A percentile compares a stretch with the other conserved stretches of the same genome.
These are phyloP conservation scores for Caenorhabditis macrosperma DNA, from an alignment of 2,888 invertebrate genomes.

Conservation along the genomic window DNA sequence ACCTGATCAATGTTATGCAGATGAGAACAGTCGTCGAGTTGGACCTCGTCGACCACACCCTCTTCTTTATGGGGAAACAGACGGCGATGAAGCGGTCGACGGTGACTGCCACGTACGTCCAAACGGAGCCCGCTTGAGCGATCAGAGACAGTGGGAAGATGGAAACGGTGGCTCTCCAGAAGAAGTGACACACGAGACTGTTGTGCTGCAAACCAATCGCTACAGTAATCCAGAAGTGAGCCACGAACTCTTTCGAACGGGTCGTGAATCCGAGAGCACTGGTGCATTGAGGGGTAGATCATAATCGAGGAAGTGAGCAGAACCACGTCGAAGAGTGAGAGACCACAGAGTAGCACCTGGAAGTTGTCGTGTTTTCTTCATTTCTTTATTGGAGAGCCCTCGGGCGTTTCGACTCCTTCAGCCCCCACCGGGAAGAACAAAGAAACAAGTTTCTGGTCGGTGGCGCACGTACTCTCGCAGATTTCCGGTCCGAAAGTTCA, in stretches of 20 bases:
- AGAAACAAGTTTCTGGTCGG: neutral
- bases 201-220: constrained; percentile 41
- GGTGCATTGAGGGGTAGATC: constrained; percentile 65
- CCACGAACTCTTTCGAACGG: constrained; percentile 19
- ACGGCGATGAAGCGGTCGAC: constrained; percentile 78
- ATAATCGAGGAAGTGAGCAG: constrained; percentile 58
- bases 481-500: neutral
- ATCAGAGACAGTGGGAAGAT: constrained; percentile 75
- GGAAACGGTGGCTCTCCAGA: constrained; percentile 75
- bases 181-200: constrained; percentile 73
- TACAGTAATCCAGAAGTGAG: neutral
- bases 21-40: constrained; percentile 63
- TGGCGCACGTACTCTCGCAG: too few species aligned
- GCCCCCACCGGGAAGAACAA: neutral
- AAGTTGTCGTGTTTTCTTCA: too few species aligned
- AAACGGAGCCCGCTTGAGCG: constrained; percentile 75
- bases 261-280: constrained; percentile 43
- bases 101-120: constrained; percentile 79
- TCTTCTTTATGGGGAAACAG: constrained; percentile 71
- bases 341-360: constrained; percentile 61
- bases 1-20: constrained; percentile 70
- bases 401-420: neutral
- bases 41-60: constrained; percentile 74
- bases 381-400: too few species aligned
- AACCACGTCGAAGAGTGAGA: constrained; percentile 64